Base-by-base conservation (phyloP, 1,140 invertebrate genomes). In the Rhagoletis pomonella region DNA sequence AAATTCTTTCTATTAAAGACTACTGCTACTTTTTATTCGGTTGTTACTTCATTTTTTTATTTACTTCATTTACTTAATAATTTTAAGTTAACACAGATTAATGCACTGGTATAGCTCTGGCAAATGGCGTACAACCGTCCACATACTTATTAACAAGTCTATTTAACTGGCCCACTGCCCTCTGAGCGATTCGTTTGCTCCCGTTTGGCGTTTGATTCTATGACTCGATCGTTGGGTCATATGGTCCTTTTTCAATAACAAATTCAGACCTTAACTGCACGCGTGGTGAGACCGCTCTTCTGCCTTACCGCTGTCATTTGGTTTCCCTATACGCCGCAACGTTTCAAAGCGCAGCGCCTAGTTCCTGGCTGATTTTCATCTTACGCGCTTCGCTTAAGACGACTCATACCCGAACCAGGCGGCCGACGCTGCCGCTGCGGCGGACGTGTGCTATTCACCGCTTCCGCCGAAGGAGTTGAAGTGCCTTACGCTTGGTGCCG, bases 341-440 rank as follows among this genome's bases (percentile, higher is more conserved):
- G n/a, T n/a, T n/a, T n/a, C n/a, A n/a, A n/a, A n/a, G n/a, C 86
- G 39, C 67, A 69, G 6, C 55, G 55, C 65, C 86, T 29, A 50
- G n/a, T 69, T n/a, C 12, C 1, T 62, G 42, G 86, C 4, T 62
- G 50, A 81, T 81, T 81, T 2, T 81, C 7, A 47, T 9, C 50
- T 9, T 47, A 7, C n/a, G 4, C 2, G 19, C 17, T 55, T 10
- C 87, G 90, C 89, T 90, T 92, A 92, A 89, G 91, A 92, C 90
- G 91, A 92, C 88, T 92, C 91, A 85, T 92, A 92, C 88, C 91
- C 91, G 86, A 92, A 92, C 91, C 91, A 92, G 89, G 91, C 91
- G 88, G 91, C 91, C 89, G 91, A 91, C 90, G 91, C 91, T 90
- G 91, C 91, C 89, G 91, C 91, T 89, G 91, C 91, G 88, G 91